Evolutionary conservation across 2,797 vertebrate genomes (phyloP).

Genomic region (Intellagama lesueurii): DNA sequence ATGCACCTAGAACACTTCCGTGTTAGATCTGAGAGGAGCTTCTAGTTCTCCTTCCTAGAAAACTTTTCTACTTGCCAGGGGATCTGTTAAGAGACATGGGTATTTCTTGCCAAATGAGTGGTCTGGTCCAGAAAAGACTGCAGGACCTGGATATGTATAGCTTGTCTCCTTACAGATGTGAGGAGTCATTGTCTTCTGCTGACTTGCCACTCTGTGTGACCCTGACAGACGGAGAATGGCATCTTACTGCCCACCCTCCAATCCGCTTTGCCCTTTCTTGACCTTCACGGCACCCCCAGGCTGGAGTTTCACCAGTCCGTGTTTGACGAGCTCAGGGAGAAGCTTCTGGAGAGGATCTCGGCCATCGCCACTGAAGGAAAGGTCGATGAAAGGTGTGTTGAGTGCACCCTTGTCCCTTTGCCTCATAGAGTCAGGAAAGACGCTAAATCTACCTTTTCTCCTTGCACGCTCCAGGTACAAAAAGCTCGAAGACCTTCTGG

Average conservation of each 20-base stretch:
- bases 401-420: rapidly evolving
- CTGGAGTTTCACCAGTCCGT: conserved; percentile 99
- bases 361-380: conserved; percentile 91
- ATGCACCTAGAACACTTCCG: neutral
- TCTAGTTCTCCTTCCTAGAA: neutral
- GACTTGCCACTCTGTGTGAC: neutral
- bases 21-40: too few species aligned
- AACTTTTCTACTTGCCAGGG: neutral
- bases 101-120: neutral
- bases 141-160: neutral
- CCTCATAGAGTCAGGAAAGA: neutral
- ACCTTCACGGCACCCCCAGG: conserved; percentile 94
- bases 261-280: conserved; percentile 95
- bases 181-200: too few species aligned
- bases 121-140: neutral
- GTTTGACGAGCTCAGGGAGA: conserved; percentile 95
- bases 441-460: neutral
- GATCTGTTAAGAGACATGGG: neutral
- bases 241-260: conserved; percentile 95
- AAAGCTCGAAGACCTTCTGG: conserved; percentile 94
- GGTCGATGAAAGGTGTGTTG: conserved; percentile 87
- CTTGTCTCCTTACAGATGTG: too few species aligned
- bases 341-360: conserved; percentile 94
- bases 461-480: conserved; percentile 80
- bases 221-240: conserved; percentile 91